These are phyloP conservation scores for Lasioglossum malachurum DNA, from an alignment of 2,888 invertebrate species.

Conservation along the genomic window DNA sequence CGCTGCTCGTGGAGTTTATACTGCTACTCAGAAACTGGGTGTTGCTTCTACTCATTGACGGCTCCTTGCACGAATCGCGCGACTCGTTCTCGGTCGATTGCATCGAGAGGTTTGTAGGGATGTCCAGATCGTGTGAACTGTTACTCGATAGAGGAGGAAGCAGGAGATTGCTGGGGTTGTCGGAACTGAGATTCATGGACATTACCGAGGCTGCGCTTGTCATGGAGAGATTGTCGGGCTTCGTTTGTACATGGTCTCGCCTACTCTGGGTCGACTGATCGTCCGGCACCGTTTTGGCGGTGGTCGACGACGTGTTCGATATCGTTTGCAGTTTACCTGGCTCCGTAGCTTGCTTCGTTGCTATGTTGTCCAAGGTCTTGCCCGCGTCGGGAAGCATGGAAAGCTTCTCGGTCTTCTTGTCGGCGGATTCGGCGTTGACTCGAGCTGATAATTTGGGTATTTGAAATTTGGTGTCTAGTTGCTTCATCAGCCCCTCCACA, in stretches of 20 bases:
- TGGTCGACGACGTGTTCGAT: constrained; percentile 55
- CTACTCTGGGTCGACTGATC: constrained; percentile 64
- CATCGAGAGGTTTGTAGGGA: constrained; percentile 82
- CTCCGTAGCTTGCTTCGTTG: constrained; percentile 59
- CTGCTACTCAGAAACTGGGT: constrained; percentile 75
- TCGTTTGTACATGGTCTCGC: constrained; percentile 73
- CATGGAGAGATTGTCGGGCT: constrained; percentile 75
- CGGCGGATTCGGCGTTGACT: constrained; percentile 77
- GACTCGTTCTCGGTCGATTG: constrained; percentile 73
- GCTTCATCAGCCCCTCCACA: constrained; percentile 92
- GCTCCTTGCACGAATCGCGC: constrained; percentile 76
- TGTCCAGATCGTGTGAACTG: constrained; percentile 74
- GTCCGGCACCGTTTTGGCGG: constrained; percentile 62
- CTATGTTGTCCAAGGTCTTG: constrained; percentile 72
- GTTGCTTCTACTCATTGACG: constrained; percentile 67
- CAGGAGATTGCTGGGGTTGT: constrained; percentile 62
- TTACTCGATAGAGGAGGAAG: constrained; percentile 62
- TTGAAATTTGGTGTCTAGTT: constrained; percentile 93
- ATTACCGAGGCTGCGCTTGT: constrained; percentile 63
- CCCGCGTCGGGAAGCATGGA: constrained; percentile 64
- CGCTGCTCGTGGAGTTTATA: constrained; percentile 67
- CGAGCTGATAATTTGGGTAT: constrained; percentile 92
- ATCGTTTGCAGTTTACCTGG: constrained; percentile 59
- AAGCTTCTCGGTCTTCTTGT: constrained; percentile 68
- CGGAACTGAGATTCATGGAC: constrained; percentile 61